Base-by-base conservation (phyloP, 2,113 vertebrate genomes). In the Brevimyrus niger region DNA sequence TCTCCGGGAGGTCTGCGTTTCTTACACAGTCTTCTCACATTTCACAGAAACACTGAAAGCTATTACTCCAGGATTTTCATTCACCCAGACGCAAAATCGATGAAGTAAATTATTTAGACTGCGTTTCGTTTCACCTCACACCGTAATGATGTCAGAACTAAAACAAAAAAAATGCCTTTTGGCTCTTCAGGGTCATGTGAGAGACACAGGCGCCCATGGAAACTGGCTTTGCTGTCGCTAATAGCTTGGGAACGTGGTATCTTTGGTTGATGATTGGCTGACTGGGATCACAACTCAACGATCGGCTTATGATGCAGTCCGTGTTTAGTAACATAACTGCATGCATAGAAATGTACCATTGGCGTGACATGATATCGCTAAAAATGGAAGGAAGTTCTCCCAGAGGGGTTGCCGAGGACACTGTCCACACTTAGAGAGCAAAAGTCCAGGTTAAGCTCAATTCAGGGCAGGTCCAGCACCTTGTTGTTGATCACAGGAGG, bases 71-170 rank as follows among this genome's bases (percentile, higher is more conserved):
- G 13, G 47, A 10, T 7, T 88, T 83, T 89, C n/a, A 4, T 73
- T 35, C 31, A 80, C 73, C 35, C 15, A 80, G 35, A 42, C 73
- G 35, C 35, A 80, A 80, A 80, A 42, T 80, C 15, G 73, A 80
- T 80, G 35, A 80, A 42, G 35, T 38, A 19, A 80, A 80, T 17
- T 80, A 35, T 80, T 58, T 80, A 90, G 61, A 88, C 73, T 73
- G 35, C 35, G 50, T 51, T 65, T 55, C 44, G 19, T 83, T 87
- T 88, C 15, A 50, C 89, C n/a, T 76, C 50, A 87, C 58, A 42
- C 65, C 82, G 84, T 55, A 73, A 83, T 65, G n/a, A 65, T 65
- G 86, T 91, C 86, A 46, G 82, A 47, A 47, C 19, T 46, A 47
- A 46, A 84, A 84, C 21, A 47, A 84, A 84, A 84, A 10, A 84